Evolutionary conservation across 2,888 invertebrate species (phyloP).

Genomic region (Pheosia tremula): DNA sequence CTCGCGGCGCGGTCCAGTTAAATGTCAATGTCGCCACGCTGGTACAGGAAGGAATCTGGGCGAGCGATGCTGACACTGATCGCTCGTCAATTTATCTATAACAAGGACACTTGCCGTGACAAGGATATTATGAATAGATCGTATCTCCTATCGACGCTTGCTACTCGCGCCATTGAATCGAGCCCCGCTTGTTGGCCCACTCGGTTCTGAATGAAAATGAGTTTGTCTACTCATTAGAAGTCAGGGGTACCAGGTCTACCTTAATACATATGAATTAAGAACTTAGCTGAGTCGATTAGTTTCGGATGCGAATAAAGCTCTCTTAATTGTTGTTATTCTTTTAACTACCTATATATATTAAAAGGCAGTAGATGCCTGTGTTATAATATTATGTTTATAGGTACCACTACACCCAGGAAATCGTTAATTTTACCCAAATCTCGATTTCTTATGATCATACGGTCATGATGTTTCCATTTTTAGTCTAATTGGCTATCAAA

Average conservation of each 20-base stretch:
- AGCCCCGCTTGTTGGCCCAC: neutral
- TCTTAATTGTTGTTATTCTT: neutral
- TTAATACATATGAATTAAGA: slow-evolving; percentile 38
- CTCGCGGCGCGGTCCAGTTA: slow-evolving; percentile 45
- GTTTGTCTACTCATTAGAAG: slow-evolving; percentile 40
- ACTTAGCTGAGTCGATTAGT: neutral
- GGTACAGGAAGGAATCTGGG: slow-evolving; percentile 71
- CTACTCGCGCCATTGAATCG: neutral
- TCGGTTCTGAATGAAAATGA: slow-evolving; percentile 21
- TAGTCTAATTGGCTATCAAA: no score
- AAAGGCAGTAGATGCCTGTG: no score
- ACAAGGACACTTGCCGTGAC: slow-evolving; percentile 54
- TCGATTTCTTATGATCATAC: no score
- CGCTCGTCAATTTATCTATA: slow-evolving; percentile 53
- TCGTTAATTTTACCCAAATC: no score
- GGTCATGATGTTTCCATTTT: no score
- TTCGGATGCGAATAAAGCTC: neutral
- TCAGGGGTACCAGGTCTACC: slow-evolving; percentile 27
- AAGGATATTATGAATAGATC: slow-evolving; percentile 36
- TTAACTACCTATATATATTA: neutral
- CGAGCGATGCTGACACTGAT: slow-evolving; percentile 47
- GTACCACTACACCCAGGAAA: no score
- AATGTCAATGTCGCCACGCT: slow-evolving; percentile 75
- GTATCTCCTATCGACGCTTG: slow-evolving; percentile 21
- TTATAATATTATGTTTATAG: no score